phyloP scores from a whole-genome alignment of 1,140 invertebrate genomes.

The Medauroidea extradentata region DNA sequence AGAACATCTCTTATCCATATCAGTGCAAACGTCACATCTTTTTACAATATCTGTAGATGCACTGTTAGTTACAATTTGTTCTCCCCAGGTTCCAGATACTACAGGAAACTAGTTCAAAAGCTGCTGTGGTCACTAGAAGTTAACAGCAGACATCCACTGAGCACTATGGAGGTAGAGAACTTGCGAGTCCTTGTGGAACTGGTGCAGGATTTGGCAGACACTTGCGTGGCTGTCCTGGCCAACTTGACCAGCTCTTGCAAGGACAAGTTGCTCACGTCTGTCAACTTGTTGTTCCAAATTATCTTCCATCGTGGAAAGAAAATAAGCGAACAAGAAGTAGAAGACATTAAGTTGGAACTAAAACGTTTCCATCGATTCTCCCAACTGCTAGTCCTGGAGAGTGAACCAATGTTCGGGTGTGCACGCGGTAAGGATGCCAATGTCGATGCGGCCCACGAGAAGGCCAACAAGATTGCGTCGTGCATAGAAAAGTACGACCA shows the following conservation, averaged over 20 bases:
- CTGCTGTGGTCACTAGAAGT: too few species aligned
- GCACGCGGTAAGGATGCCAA: background rate
- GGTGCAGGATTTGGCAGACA: too few species aligned
- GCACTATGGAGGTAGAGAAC: too few species aligned
- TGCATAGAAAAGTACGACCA: background rate
- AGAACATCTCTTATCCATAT: too few species aligned
- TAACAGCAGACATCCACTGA: too few species aligned
- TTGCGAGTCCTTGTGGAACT: too few species aligned
- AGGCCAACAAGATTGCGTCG: background rate
- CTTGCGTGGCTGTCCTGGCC: too few species aligned
- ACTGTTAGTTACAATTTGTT: too few species aligned
- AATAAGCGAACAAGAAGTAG: conserved; percentile 14
- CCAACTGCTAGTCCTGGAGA: conserved; percentile 12
- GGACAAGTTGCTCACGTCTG: background rate
- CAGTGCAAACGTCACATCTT: too few species aligned
- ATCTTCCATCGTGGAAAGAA: conserved; percentile 10
- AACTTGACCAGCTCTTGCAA: background rate
- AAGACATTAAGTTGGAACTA: conserved; percentile 17
- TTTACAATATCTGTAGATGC: too few species aligned
- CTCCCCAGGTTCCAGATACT: too few species aligned
- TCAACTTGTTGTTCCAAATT: conserved; percentile 2
- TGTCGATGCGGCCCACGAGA: background rate
- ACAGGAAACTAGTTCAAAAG: too few species aligned
- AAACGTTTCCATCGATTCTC: conserved; percentile 13
- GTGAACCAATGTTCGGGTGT: background rate